Evolutionary conservation across 2,888 invertebrate species (phyloP).

Genomic region (Dynastes tityus): DNA sequence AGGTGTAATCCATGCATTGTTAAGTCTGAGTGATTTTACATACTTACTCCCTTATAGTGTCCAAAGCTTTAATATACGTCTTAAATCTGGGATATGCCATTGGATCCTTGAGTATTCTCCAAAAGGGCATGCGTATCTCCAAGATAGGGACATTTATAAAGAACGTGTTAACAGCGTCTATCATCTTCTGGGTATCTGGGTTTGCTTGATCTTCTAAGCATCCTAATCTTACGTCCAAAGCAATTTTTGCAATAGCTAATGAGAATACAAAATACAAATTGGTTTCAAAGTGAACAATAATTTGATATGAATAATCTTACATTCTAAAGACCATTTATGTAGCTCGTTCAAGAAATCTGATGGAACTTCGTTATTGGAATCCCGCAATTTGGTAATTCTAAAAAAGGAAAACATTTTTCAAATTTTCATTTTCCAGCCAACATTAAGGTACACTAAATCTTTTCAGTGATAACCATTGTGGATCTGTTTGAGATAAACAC

Average conservation of each 20-base stretch:
- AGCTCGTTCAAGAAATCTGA: slow-evolving; percentile 90
- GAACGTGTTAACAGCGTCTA: slow-evolving; percentile 79
- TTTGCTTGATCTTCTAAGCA: slow-evolving; percentile 75
- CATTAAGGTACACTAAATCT: too few species aligned
- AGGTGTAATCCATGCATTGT: slow-evolving; percentile 52
- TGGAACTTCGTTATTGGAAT: slow-evolving; percentile 81
- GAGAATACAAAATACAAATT: slow-evolving; percentile 26
- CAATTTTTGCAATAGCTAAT: slow-evolving; percentile 78
- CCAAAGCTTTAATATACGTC: slow-evolving; percentile 77
- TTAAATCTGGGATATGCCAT: slow-evolving; percentile 73
- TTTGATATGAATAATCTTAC: slow-evolving; percentile 69
- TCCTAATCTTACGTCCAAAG: slow-evolving; percentile 77
- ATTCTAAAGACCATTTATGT: slow-evolving; percentile 94
- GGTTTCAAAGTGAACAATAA: not conserved
- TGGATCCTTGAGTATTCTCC: slow-evolving; percentile 77
- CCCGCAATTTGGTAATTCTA: slow-evolving; percentile 70
- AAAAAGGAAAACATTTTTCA: slow-evolving; percentile 1
- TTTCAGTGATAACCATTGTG: too few species aligned
- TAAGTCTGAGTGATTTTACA: not conserved
- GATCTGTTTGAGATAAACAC: too few species aligned
- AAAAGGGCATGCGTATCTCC: slow-evolving; percentile 79
- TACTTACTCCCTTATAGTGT: slow-evolving; percentile 78
- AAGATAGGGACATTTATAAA: slow-evolving; percentile 78
- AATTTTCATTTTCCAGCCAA: not conserved
- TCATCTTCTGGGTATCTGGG: slow-evolving; percentile 76